A percentile compares a stretch with the other conserved stretches of the same genome.
phyloP scores from a whole-genome alignment of 2,797 vertebrate species.

The Pseudotriccus pelzelni region DNA sequence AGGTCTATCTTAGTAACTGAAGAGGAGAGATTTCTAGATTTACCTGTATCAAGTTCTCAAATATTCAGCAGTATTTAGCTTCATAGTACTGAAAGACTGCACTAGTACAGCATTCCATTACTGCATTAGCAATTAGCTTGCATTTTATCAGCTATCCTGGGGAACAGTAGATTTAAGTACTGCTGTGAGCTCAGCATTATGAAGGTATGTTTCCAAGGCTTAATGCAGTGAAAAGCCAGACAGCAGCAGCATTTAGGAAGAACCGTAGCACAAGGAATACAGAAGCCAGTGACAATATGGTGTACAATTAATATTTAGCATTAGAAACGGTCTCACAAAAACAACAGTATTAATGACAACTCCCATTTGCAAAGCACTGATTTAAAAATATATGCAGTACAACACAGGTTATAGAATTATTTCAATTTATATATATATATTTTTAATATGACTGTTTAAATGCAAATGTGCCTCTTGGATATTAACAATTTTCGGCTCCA shows the following conservation, averaged over 20 bases:
- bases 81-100: conserved; percentile 1
- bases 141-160: conserved; percentile 47
- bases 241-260: conserved; percentile 48
- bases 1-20: conserved; percentile 11
- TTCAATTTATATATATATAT: background rate
- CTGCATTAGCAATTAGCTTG: conserved; percentile 52
- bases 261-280: conserved; percentile 36
- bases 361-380: background rate
- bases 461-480: background rate
- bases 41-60: conserved; percentile 42
- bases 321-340: conserved; percentile 1
- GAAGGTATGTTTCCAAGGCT: conserved; percentile 25
- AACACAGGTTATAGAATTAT: background rate
- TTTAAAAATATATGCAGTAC: background rate
- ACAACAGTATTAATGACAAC: background rate
- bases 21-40: conserved; percentile 57
- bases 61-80: conserved; percentile 51
- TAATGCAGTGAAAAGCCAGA: conserved; percentile 52
- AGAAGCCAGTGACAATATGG: conserved; percentile 16
- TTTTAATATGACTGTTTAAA: background rate
- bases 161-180: conserved; percentile 14
- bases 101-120: background rate
- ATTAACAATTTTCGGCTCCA: conserved; percentile 2
- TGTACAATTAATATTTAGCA: background rate
- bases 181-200: conserved; percentile 27